Base-by-base conservation (phyloP, 2,888 invertebrate species). In the Leistus spinibarbis region DNA sequence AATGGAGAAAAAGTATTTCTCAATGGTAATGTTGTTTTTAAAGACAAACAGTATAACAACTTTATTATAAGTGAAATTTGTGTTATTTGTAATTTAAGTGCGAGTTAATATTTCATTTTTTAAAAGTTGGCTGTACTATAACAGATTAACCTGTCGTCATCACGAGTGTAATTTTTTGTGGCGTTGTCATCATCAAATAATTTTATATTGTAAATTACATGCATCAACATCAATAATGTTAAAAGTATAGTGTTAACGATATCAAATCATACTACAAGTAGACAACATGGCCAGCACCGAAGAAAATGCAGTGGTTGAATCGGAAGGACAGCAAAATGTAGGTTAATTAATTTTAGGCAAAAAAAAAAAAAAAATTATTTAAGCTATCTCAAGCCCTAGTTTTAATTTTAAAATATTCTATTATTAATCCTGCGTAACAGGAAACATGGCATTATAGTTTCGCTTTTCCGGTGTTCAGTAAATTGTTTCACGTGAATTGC, bases 321-420 rank as follows among this genome's bases (percentile, higher is more conserved):
- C 72, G 54, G 65, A 65, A 24, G 72, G 66, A 57, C 65, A 65
- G 22, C 66, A 65, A 20, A 72, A 72, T 72, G 72, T 72, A 72
- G 60, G 72, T 72, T 72, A 57, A 72, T 72, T 66, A 56, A 66
- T 66, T 72, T 57, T 19, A 40, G 40, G 40, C 40, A 40, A 7
- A 40, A n/a, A n/a, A n/a, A n/a, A n/a, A n/a, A n/a, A n/a, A n/a
- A n/a, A n/a, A 40, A 40, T 13, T 40, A 40, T 40, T 40, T 40
- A 40, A 40, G 40, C 10, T 40, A 40, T 40, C 40, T 40, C 40
- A 40, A 24, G 7, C 24, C 24, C 24, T 24, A 24, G 24, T 24
- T 24, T 24, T 24, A 24, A 40, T 10, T 40, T 40, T 10, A 40
- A 40, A 40, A 10, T 40, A 40, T 40, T 40, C 40, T 40, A 40